Conservation (phyloP, 2,113 vertebrate species). For the Lagopus muta region DNA sequence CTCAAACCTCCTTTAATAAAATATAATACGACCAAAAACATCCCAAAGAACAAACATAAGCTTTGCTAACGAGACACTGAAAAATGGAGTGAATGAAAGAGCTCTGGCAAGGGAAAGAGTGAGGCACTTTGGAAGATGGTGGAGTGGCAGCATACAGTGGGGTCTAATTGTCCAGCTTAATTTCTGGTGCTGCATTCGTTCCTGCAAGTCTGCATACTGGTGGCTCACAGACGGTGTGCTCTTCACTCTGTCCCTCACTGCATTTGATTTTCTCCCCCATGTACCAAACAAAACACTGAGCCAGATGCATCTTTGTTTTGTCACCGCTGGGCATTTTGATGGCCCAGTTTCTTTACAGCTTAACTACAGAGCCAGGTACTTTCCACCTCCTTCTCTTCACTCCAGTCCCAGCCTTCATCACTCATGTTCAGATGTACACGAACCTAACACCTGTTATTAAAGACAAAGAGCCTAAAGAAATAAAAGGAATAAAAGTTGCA, state of each 20-base stretch:
- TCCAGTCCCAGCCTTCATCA: not conserved
- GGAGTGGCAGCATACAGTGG: rapidly evolving
- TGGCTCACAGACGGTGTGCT: not conserved
- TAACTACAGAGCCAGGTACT: not conserved
- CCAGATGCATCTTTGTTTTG: not conserved
- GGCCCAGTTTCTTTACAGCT: not conserved
- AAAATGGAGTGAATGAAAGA: not conserved
- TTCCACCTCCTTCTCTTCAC: not conserved
- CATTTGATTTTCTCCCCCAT: not conserved
- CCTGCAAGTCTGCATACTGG: not conserved
- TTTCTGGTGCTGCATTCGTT: not conserved
- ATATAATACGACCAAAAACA: not conserved
- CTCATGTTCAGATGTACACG: rapidly evolving
- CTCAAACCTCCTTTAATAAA: slow-evolving; percentile 47
- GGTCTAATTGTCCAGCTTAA: not conserved
- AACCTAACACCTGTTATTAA: not conserved
- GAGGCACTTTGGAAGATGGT: not conserved
- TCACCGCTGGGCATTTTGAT: not conserved
- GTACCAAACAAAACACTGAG: not conserved
- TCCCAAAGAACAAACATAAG: slow-evolving; percentile 6
- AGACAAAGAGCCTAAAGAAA: not conserved
- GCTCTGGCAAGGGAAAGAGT: not conserved
- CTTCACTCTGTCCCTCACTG: not conserved
- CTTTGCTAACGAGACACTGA: not conserved
- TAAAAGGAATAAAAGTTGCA: not conserved